Conservation (phyloP, 2,113 vertebrate species). For the Ammodytes dubius region DNA sequence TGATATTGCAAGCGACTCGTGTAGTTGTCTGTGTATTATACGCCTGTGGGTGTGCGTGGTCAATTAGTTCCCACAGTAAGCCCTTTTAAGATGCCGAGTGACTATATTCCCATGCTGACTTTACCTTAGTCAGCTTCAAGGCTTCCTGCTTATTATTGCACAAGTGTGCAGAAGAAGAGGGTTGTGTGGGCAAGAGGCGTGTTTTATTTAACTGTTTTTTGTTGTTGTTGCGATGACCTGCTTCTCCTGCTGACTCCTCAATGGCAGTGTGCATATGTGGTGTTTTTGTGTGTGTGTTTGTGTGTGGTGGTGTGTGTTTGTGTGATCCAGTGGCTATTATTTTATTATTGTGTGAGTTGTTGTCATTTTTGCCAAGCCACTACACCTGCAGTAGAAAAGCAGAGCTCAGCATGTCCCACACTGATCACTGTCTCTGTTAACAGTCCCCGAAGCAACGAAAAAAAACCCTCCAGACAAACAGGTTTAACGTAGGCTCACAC, state of each 20-base stretch:
- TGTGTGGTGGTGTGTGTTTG: neutral
- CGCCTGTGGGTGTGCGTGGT: neutral
- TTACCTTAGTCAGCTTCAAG: constrained; percentile 69
- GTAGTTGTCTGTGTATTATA: neutral
- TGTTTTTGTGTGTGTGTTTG: neutral
- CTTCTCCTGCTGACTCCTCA: constrained; percentile 22
- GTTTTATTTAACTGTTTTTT: neutral
- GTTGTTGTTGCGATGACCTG: constrained; percentile 5
- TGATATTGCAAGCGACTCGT: neutral
- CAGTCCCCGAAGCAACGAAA: constrained; percentile 34
- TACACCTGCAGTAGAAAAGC: constrained; percentile 42
- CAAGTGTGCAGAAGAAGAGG: constrained; percentile 60
- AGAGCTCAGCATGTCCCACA: constrained; percentile 19
- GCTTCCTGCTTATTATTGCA: constrained; percentile 66
- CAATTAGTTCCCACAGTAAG: constrained; percentile 22
- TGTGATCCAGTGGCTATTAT: constrained; percentile 11
- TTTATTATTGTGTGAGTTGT: constrained; percentile 17
- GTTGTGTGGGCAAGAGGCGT: constrained; percentile 18
- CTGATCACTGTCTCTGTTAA: constrained; percentile 55
- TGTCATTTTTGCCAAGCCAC: neutral
- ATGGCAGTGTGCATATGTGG: neutral
- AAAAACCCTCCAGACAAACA: constrained; percentile 55
- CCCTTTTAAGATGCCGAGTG: constrained; percentile 37
- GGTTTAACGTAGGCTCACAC: constrained; percentile 60
- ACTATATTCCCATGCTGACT: constrained; percentile 70